Conservation (phyloP, 1,140 invertebrate species). For the Bombus impatiens region DNA sequence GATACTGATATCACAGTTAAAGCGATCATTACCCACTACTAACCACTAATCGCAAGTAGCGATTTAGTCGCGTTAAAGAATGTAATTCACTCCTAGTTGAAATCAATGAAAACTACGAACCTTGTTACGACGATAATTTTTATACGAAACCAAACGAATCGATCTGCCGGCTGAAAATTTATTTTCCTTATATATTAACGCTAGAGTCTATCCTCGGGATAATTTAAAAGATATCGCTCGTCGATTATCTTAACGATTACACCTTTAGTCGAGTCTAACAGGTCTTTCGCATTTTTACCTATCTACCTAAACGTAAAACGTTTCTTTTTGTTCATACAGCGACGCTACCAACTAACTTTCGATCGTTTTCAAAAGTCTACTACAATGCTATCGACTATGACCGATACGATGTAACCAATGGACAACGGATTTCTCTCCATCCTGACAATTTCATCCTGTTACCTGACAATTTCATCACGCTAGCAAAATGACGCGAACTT, state of each 20-base stretch:
- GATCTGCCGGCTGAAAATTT: neutral
- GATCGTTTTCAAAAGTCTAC: neutral
- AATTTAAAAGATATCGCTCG: no score
- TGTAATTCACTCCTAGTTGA: neutral
- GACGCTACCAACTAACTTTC: no score
- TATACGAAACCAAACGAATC: neutral
- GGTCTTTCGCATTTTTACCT: neutral
- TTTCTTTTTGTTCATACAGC: neutral
- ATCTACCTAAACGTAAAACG: neutral
- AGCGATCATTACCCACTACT: no score
- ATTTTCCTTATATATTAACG: neutral
- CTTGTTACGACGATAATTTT: neutral
- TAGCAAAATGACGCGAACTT: neutral
- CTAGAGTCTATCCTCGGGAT: no score
- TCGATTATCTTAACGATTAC: neutral
- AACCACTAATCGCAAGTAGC: no score
- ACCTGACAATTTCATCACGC: constrained; percentile 13
- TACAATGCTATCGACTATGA: neutral
- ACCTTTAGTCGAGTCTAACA: neutral
- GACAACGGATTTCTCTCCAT: neutral
- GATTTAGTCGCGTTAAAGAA: neutral
- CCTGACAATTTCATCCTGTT: neutral
- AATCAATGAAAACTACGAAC: neutral
- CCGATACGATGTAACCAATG: neutral
- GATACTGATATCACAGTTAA: neutral